These are phyloP conservation scores for Troides aeacus DNA, from an alignment of 2,888 invertebrate genomes.

Conservation along the genomic window DNA sequence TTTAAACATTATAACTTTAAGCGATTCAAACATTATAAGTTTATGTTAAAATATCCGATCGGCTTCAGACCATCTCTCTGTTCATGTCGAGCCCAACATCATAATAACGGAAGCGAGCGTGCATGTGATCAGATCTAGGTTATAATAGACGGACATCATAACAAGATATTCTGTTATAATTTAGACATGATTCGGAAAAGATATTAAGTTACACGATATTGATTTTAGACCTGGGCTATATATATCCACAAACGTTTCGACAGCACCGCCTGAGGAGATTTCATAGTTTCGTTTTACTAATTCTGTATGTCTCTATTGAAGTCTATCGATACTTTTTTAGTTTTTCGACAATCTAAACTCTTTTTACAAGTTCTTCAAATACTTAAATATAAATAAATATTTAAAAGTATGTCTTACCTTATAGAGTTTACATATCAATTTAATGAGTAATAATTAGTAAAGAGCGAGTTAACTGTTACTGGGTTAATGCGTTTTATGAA, in stretches of 20 bases:
- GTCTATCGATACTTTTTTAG: too few relatives aligned
- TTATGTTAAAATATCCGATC: neutral
- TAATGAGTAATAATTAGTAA: too few relatives aligned
- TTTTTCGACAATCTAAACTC: too few relatives aligned
- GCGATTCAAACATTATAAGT: too few relatives aligned
- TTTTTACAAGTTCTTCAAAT: too few relatives aligned
- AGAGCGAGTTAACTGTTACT: too few relatives aligned
- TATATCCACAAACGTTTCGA: neutral
- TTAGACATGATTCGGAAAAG: neutral
- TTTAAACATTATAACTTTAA: too few relatives aligned
- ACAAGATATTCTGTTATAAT: neutral
- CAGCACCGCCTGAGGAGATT: neutral
- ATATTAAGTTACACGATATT: neutral
- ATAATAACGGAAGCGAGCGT: neutral
- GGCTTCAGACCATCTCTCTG: neutral
- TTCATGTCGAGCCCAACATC: neutral
- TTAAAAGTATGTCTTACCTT: too few relatives aligned
- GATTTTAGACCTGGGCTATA: neutral
- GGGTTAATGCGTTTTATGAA: too few relatives aligned
- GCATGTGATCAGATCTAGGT: neutral
- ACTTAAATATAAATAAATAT: too few relatives aligned
- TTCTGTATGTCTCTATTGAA: too few relatives aligned
- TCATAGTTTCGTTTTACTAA: neutral
- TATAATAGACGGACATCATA: neutral
- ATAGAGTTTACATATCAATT: too few relatives aligned